These are phyloP conservation scores for Ranitomeya imitator DNA, from an alignment of 2,113 vertebrate species.

Conservation along the genomic window DNA sequence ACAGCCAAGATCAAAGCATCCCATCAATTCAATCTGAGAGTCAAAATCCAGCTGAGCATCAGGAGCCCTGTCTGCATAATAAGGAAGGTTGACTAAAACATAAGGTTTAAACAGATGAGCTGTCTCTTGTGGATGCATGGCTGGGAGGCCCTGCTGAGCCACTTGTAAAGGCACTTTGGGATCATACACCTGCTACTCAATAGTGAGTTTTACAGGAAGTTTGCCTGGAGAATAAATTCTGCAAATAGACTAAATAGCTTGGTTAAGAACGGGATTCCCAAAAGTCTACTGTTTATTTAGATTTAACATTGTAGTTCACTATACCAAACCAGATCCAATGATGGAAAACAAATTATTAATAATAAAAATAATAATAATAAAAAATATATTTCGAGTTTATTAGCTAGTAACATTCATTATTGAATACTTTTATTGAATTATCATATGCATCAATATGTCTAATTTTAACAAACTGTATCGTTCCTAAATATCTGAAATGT, in stretches of 20 bases:
- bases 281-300: neutral
- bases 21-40: constrained; percentile 78
- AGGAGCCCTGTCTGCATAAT: constrained; percentile 75
- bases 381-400: neutral
- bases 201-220: constrained; percentile 69
- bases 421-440: neutral
- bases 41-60: constrained; percentile 80
- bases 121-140: constrained; percentile 73
- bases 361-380: too few species aligned
- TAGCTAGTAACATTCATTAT: neutral
- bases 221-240: constrained; percentile 62
- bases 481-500: neutral
- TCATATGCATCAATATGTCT: neutral
- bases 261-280: constrained; percentile 58
- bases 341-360: too few species aligned
- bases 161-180: constrained; percentile 77
- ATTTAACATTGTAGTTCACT: neutral
- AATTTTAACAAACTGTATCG: neutral
- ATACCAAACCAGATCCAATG: neutral
- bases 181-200: constrained; percentile 76
- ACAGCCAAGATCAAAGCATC: constrained; percentile 78
- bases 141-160: constrained; percentile 72
- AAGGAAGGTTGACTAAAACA: constrained; percentile 80
- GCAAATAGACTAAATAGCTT: constrained; percentile 63
- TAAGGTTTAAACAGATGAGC: constrained; percentile 83